These are phyloP conservation scores for Trachymyrmex septentrionalis DNA, from an alignment of 1,140 invertebrate species.

Conservation along the genomic window DNA sequence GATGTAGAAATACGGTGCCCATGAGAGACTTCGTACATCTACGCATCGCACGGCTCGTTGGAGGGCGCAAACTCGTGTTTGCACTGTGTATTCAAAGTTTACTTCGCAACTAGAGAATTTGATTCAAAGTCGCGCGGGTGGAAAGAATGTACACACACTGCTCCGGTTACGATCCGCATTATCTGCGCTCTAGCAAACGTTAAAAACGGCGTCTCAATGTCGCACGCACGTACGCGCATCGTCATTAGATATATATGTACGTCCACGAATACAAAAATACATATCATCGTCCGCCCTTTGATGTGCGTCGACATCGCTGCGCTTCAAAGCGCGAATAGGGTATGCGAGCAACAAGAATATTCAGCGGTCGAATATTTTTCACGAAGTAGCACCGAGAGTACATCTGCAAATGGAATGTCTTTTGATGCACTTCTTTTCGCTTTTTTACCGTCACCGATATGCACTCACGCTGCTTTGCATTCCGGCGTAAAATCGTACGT, in stretches of 20 bases:
- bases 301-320: not conserved
- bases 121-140: constrained; percentile 61
- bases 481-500: not conserved
- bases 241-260: constrained; percentile 8
- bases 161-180: constrained; percentile 52
- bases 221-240: constrained; percentile 11
- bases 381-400: not conserved
- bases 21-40: not conserved
- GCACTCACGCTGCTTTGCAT: constrained; percentile 14
- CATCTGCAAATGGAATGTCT: constrained; percentile 51
- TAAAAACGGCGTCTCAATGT: constrained; percentile 36
- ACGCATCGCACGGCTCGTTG: constrained; percentile 40
- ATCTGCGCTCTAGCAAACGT: not conserved
- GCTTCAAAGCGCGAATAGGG: not conserved
- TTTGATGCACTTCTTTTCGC: constrained; percentile 36
- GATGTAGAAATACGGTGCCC: not conserved
- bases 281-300: constrained; percentile 20
- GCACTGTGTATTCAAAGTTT: constrained; percentile 71
- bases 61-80: constrained; percentile 59
- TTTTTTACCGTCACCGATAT: constrained; percentile 13
- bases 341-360: not conserved
- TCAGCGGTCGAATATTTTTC: constrained; percentile 48
- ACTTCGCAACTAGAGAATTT: constrained; percentile 43
- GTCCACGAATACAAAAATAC: constrained; percentile 1
- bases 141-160: constrained; percentile 48